phyloP scores from a whole-genome alignment of 2,797 vertebrate genomes.

The Emys orbicularis region DNA sequence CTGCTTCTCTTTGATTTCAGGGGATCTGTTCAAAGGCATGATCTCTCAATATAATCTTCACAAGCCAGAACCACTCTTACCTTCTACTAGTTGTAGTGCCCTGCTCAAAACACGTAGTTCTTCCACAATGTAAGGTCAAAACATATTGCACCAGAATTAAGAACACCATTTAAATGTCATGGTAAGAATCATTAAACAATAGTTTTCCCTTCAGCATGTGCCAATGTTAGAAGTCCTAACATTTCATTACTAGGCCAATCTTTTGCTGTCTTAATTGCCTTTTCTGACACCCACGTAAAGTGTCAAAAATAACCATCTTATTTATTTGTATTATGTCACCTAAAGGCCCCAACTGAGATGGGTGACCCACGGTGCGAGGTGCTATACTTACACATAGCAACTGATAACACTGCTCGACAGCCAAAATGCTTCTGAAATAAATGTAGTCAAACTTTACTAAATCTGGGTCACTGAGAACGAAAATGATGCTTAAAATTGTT shows the following conservation, averaged over 20 bases:
- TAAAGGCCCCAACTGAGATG: not conserved
- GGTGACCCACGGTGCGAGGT: not conserved
- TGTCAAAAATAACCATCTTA: not conserved
- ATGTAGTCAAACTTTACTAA: no score
- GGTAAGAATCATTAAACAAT: not conserved
- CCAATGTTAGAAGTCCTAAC: not conserved
- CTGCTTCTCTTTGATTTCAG: not conserved
- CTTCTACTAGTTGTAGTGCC: not conserved
- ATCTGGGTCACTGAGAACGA: no score
- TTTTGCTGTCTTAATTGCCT: not conserved
- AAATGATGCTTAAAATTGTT: no score
- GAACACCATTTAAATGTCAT: not conserved
- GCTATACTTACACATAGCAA: not conserved
- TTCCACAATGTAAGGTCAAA: not conserved
- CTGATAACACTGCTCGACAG: no score
- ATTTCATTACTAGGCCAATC: not conserved
- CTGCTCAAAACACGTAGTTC: not conserved
- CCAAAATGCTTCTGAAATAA: no score
- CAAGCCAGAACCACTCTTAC: not conserved
- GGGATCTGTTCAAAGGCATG: not conserved
- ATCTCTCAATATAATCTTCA: not conserved
- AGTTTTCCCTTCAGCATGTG: not conserved
- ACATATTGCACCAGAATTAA: not conserved
- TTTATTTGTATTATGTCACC: not conserved
- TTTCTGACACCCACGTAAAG: not conserved